Percentiles rank a stretch among this genome's conserved stretches.
Evolutionary conservation across 1,140 invertebrate species (phyloP).

Genomic region (Drosophila subpulchrella): DNA sequence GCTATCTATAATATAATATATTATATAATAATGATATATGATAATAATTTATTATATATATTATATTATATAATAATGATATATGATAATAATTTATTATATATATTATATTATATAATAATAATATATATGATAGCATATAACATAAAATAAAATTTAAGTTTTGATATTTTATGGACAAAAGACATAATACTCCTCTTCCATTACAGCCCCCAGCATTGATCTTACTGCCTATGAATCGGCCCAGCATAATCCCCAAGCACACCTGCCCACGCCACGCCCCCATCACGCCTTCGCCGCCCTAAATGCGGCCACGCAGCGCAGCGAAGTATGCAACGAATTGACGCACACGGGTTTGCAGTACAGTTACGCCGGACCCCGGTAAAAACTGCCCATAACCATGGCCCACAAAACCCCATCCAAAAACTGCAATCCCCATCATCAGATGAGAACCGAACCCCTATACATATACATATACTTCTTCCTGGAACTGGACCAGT

Average conservation of each 20-base stretch:
- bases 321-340: conserved; percentile 64
- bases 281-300: conserved; percentile 70
- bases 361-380: conserved; percentile 64
- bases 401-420: conserved; percentile 2
- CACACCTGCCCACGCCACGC: conserved; percentile 43
- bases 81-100: too few relatives aligned
- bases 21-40: too few relatives aligned
- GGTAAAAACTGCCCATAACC: conserved; percentile 55
- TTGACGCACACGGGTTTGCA: conserved; percentile 48
- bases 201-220: conserved; percentile 51
- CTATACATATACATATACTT: conserved; percentile 59
- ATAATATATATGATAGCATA: too few relatives aligned
- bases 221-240: conserved; percentile 57
- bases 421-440: conserved; percentile 16
- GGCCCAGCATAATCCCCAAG: conserved; percentile 39
- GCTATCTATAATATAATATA: too few relatives aligned
- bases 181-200: too few relatives aligned
- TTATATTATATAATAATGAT: too few relatives aligned
- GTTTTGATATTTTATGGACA: too few relatives aligned
- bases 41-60: too few relatives aligned
- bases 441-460: conserved; percentile 12
- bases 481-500: conserved; percentile 85
- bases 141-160: too few relatives aligned
- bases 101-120: too few relatives aligned
- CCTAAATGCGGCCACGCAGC: conserved; percentile 47